These are phyloP conservation scores for Macquaria ambigua DNA, from an alignment of 2,113 vertebrate genomes.

Conservation along the genomic window DNA sequence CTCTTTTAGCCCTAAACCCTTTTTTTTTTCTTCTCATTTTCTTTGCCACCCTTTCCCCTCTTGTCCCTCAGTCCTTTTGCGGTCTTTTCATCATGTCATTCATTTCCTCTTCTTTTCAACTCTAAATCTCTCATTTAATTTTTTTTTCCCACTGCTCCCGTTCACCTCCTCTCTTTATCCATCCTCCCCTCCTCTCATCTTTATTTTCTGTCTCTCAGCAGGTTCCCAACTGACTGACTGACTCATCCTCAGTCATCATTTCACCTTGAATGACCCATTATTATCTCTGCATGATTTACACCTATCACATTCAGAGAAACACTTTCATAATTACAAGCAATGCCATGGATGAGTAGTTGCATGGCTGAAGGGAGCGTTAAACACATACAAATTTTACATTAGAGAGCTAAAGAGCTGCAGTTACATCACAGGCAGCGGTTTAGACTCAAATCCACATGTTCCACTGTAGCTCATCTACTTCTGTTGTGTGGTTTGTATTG, in stretches of 20 bases:
- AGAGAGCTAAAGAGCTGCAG: not conserved
- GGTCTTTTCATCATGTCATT: not conserved
- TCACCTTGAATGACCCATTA: slow-evolving; percentile 53
- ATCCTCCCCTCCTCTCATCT: not conserved
- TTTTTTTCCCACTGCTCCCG: not conserved
- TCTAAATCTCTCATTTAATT: not conserved
- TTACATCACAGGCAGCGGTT: not conserved
- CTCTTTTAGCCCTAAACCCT: not conserved
- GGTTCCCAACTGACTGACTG: slow-evolving; percentile 23
- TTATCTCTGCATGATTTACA: slow-evolving; percentile 23
- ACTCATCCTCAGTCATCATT: slow-evolving; percentile 45
- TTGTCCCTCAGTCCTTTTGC: not conserved
- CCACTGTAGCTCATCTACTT: not conserved
- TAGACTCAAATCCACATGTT: not conserved
- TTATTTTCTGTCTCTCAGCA: slow-evolving; percentile 16
- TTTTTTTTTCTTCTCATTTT: not conserved
- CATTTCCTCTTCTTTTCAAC: not conserved
- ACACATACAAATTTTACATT: not conserved
- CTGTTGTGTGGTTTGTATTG: not conserved
- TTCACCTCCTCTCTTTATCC: not conserved
- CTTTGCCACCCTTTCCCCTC: not conserved
- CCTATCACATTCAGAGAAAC: slow-evolving; percentile 13
- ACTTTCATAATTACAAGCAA: not conserved
- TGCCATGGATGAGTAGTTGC: not conserved
- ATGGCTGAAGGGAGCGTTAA: not conserved